phyloP scores from a whole-genome alignment of 2,888 invertebrate genomes.

The Branchellion lobata region DNA sequence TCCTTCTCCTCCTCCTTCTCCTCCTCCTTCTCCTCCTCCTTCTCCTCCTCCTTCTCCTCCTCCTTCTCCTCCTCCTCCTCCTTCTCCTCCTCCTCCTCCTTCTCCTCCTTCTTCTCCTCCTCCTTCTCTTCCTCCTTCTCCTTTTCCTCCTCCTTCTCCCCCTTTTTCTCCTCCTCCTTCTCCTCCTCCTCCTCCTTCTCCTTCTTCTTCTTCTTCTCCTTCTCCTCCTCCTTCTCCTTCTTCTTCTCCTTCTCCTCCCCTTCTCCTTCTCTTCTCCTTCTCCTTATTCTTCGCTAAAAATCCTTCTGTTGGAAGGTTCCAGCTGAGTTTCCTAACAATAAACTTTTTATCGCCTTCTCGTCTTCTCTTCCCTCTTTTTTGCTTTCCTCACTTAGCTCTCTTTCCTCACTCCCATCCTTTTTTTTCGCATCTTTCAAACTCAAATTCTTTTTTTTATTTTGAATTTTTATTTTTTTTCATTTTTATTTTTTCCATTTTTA shows the following conservation, averaged over 20 bases:
- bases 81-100: slow-evolving; percentile 62
- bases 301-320: too few species aligned
- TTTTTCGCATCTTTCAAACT: too few species aligned
- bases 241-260: not conserved
- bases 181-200: not conserved
- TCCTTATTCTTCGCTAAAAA: not conserved
- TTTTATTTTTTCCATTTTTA: too few species aligned
- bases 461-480: too few species aligned
- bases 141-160: slow-evolving; percentile 57
- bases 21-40: slow-evolving; percentile 59
- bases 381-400: too few species aligned
- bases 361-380: too few species aligned
- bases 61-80: slow-evolving; percentile 62
- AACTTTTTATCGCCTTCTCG: too few species aligned
- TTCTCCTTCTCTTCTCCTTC: not conserved
- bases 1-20: slow-evolving; percentile 57
- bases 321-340: too few species aligned
- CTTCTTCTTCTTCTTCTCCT: not conserved
- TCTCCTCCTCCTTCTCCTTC: not conserved
- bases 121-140: slow-evolving; percentile 59
- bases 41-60: slow-evolving; percentile 61
- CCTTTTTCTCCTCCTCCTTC: not conserved
- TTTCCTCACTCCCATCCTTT: too few species aligned
- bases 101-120: slow-evolving; percentile 60
- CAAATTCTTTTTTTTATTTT: too few species aligned